Conservation (phyloP, 2,797 vertebrate genomes). For the Sternarchorhynchus goeldii region DNA sequence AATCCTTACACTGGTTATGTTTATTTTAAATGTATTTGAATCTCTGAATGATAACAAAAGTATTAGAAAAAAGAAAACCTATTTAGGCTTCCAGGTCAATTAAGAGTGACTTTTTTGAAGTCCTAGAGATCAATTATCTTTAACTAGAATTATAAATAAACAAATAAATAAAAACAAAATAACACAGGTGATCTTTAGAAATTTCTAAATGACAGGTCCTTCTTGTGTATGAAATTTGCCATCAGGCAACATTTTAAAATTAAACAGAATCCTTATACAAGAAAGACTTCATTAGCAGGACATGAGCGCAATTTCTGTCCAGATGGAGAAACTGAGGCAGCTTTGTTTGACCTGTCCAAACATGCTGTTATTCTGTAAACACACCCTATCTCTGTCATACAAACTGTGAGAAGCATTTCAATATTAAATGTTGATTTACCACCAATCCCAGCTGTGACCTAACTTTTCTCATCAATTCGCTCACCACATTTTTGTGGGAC, state of each 20-base stretch:
- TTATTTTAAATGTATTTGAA: constrained; percentile 2
- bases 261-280: constrained; percentile 1
- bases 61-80: not conserved
- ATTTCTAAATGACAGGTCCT: not conserved
- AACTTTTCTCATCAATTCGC: constrained; percentile 4
- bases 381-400: constrained; percentile 25
- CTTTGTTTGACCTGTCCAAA: constrained; percentile 15
- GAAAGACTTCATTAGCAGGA: not conserved
- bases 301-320: not conserved
- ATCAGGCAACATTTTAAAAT: not conserved
- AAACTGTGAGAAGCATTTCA: constrained; percentile 37
- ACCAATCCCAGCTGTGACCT: constrained; percentile 9
- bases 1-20: not conserved
- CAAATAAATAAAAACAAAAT: not conserved
- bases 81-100: no score
- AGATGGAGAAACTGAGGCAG: not conserved
- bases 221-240: not conserved
- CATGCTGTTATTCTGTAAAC: constrained; percentile 33
- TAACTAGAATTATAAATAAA: not conserved
- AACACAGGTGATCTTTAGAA: not conserved
- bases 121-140: no score
- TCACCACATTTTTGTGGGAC: not conserved
- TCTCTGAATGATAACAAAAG: not conserved
- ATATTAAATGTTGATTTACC: constrained; percentile 43
- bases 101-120: no score